Conservation (phyloP, 2,113 vertebrate species). For the Nipponia nippon region DNA sequence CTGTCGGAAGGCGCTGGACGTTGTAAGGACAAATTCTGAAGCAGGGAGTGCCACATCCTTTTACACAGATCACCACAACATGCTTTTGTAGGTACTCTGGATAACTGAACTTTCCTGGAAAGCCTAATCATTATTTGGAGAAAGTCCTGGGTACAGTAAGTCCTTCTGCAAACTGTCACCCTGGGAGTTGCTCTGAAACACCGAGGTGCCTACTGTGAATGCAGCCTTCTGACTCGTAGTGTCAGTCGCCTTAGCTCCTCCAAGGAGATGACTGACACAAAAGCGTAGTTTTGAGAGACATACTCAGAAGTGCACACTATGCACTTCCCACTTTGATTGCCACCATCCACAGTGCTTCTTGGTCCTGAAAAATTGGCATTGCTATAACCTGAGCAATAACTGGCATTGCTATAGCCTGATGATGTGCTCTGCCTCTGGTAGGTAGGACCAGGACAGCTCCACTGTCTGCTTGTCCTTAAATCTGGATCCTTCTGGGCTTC, state of each 20-base stretch:
- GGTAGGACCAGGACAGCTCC: background rate
- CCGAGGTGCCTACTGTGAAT: background rate
- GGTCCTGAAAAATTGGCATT: background rate
- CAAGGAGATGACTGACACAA: background rate
- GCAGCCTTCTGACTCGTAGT: background rate
- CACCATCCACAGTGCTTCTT: background rate
- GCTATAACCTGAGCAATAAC: background rate
- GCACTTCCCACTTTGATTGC: background rate
- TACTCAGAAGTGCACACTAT: fast-evolving
- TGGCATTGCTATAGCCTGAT: background rate
- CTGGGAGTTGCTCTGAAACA: background rate
- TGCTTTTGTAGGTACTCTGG: background rate
- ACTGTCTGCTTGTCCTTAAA: background rate
- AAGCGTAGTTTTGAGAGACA: background rate
- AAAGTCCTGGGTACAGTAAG: background rate
- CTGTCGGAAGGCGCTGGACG: background rate
- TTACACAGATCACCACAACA: background rate
- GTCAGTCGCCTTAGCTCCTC: background rate
- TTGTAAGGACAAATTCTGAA: background rate
- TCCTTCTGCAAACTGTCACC: background rate
- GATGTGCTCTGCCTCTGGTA: background rate
- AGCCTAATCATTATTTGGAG: background rate
- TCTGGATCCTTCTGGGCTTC: background rate
- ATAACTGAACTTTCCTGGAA: background rate
- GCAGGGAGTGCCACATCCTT: background rate